A percentile compares a stretch with the other conserved stretches of the same genome.
These are phyloP conservation scores for Antedon bifida DNA, from an alignment of 35 echinoderm and acorn worm species.

Conservation along the genomic window DNA sequence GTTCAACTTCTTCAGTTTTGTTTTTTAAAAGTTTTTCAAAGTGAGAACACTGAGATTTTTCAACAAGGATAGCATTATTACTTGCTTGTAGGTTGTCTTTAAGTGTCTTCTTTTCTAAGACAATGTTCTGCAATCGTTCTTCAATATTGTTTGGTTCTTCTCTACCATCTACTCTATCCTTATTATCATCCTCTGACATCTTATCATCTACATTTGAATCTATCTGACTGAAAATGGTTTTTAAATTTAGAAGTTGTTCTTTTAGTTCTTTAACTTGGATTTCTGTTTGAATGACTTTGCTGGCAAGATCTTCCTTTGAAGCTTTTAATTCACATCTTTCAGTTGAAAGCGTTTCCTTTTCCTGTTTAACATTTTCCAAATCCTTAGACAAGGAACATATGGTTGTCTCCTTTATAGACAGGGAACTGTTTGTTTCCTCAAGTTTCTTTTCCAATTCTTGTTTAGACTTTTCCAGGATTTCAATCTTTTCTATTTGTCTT, in stretches of 20 bases:
- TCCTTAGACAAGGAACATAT: background rate
- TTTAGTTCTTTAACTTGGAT: background rate
- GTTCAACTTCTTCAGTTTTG: background rate
- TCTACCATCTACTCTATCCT: background rate
- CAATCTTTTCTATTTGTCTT: background rate
- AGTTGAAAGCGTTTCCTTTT: background rate
- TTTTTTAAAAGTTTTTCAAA: background rate
- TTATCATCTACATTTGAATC: background rate
- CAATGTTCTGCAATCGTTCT: background rate
- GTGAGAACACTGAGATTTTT: background rate
- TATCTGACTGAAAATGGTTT: background rate
- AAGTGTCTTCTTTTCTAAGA: background rate
- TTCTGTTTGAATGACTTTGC: background rate
- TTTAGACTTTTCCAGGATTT: conserved; percentile 5
- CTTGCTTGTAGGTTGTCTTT: background rate
- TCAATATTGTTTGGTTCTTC: background rate
- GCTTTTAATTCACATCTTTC: background rate
- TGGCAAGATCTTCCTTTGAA: background rate
- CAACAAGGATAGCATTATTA: background rate
- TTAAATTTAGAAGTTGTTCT: background rate
- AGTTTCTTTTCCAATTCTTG: background rate
- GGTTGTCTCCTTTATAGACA: background rate
- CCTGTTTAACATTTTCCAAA: background rate
- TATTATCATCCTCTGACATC: background rate
- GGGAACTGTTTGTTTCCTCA: background rate